Evolutionary conservation across 1,140 invertebrate genomes (phyloP).

Genomic region (Microplitis demolitor): DNA sequence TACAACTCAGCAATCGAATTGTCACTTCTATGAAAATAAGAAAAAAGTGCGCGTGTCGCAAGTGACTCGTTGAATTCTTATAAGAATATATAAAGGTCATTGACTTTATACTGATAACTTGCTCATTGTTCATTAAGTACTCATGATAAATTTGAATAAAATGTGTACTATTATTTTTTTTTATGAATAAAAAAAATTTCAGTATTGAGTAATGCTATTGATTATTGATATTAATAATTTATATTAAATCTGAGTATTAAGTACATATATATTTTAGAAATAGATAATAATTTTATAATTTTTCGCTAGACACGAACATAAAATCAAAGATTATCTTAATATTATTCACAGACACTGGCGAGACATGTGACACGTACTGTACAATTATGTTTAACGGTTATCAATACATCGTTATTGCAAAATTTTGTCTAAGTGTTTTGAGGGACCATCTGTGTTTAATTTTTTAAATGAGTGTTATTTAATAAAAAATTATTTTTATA

Average conservation of each 20-base stretch:
- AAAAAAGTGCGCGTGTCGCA: slow-evolving; percentile 34
- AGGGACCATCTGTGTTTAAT: not conserved
- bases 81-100: slow-evolving; percentile 30
- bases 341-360: slow-evolving; percentile 7
- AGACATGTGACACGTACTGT: not conserved
- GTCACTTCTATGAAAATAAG: slow-evolving; percentile 17
- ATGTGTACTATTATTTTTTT: too few relatives aligned
- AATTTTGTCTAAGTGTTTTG: not conserved
- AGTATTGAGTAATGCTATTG: too few relatives aligned
- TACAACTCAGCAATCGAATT: slow-evolving; percentile 15
- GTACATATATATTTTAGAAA: not conserved
- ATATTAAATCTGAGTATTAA: too few relatives aligned
- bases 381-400: not conserved
- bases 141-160: too few relatives aligned
- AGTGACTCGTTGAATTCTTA: slow-evolving; percentile 46
- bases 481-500: too few relatives aligned
- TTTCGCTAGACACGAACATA: not conserved
- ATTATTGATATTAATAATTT: too few relatives aligned
- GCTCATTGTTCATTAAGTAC: not conserved
- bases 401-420: not conserved
- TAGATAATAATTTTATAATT: not conserved
- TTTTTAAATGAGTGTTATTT: not conserved
- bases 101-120: slow-evolving; percentile 28
- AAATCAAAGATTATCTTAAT: slow-evolving; percentile 1
- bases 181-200: too few relatives aligned